Evolutionary conservation across 2,113 vertebrate genomes (phyloP), one percentile per base, ranked within the genome.

Genomic region (Mesoclemmys tuberculata): DNA sequence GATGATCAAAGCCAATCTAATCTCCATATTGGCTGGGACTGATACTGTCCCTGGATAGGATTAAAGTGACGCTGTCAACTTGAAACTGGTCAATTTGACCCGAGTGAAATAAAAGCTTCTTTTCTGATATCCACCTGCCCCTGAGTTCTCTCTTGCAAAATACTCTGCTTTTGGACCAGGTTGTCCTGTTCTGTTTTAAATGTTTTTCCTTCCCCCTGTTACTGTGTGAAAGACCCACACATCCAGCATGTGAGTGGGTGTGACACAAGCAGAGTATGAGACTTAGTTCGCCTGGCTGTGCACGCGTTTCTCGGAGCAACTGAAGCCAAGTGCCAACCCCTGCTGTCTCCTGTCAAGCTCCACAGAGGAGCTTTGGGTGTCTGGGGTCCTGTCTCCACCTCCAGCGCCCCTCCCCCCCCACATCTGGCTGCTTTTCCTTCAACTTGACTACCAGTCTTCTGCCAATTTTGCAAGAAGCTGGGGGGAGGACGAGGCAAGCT

Each of bases 1-100:
- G 94, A 96, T 97, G 94, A 96, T 46, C 97, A 95, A 94, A 56
- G 96, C 95, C 95, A 93, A 98, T 97, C 92, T 97, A 97, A 97
- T 97, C 97, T 97, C 80, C 91, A 92, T 79, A 96, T 89, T 82
- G 96, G 96, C 96, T 94, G 49, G 84, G 18, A 16, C 79, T 18
- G 85, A 82, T 35, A 80, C 52, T 56, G 75, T 55, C 11, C 24
- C 46, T 41, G n/a, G 31, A 38, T 22, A 52, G n/a, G 52, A 71
- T 49, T 27, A 78, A 55, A 84, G 64, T 55, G 49, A 19, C 51
- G 18, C 61, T 22, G 46, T 52, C 46, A 55, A 90, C 46, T 55
- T 35, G 48, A 48, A 18, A 13, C 38, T 9, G 52, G 22, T 48
- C 82, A 46, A 10, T 48, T 52, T 44, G 18, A 11, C 78, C 68